A percentile compares a stretch with the other conserved stretches of the same genome.
Evolutionary conservation across 2,113 vertebrate species (phyloP).

Genomic region (Sapayoa aenigma): DNA sequence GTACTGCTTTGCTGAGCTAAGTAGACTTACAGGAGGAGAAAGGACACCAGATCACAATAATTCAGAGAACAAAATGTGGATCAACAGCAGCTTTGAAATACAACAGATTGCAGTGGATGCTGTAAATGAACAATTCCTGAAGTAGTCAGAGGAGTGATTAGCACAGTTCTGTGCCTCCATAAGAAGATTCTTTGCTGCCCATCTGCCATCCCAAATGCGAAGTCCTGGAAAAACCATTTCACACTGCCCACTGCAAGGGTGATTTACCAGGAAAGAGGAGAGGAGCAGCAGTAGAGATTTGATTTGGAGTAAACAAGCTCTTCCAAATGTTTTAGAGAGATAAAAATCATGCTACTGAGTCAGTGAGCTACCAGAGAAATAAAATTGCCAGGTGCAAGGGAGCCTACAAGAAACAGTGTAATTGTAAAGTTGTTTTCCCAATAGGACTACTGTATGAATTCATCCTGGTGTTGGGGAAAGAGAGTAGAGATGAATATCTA

Average conservation of each 20-base stretch:
- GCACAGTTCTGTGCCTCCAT: conserved; percentile 11
- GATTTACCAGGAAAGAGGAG: conserved; percentile 16
- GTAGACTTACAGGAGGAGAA: background rate
- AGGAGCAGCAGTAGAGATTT: background rate
- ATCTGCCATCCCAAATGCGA: conserved; percentile 53
- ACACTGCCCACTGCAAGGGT: conserved; percentile 16
- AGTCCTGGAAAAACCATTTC: conserved; percentile 42
- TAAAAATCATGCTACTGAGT: background rate
- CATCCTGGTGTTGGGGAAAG: background rate
- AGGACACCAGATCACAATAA: background rate
- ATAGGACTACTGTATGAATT: background rate
- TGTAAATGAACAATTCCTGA: conserved; percentile 48
- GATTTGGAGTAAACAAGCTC: background rate
- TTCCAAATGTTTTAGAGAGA: background rate
- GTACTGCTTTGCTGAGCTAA: background rate
- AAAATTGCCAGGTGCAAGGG: background rate
- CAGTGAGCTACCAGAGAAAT: background rate
- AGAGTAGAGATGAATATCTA: background rate
- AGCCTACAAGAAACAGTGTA: background rate
- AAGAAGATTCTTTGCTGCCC: conserved; percentile 25
- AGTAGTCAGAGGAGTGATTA: conserved; percentile 50
- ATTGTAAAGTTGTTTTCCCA: background rate
- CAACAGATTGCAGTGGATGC: conserved; percentile 37
- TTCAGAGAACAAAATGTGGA: background rate
- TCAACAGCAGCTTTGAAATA: conserved; percentile 26